phyloP scores from a whole-genome alignment of 2,797 vertebrate species.

The Dipus sagitta region DNA sequence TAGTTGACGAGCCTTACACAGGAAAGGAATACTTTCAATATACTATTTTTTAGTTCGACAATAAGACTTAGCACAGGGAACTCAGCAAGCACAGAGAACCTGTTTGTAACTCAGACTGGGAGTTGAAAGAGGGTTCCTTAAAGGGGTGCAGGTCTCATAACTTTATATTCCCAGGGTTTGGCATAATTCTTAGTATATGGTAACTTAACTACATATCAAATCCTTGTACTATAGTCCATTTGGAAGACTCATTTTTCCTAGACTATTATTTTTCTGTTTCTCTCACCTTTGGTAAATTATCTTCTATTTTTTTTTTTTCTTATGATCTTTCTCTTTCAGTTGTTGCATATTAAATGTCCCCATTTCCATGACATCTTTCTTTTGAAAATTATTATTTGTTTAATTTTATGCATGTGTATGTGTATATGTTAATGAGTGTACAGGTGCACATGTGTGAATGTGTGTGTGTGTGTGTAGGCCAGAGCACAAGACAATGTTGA shows the following conservation, averaged over 20 bases:
- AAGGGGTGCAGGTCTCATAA: background rate
- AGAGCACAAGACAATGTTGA: too few species aligned
- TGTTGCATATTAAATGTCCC: conserved; percentile 1
- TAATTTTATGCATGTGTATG: too few species aligned
- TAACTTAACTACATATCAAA: background rate
- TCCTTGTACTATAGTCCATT: conserved; percentile 2
- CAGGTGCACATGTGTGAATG: too few species aligned
- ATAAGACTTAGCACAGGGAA: background rate
- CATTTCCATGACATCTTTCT: background rate
- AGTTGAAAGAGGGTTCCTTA: background rate
- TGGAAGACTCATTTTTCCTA: conserved; percentile 24
- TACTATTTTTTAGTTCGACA: background rate
- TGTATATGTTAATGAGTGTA: too few species aligned
- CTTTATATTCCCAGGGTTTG: conserved; percentile 2
- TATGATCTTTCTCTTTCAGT: conserved; percentile 39
- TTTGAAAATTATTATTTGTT: too few species aligned
- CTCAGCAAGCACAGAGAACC: conserved; percentile 14
- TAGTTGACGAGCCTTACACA: conserved; percentile 10
- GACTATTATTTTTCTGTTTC: background rate
- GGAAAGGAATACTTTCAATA: conserved; percentile 49
- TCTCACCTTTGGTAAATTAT: background rate
- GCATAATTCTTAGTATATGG: conserved; percentile 17
- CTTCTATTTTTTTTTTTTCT: background rate
- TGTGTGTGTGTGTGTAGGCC: too few species aligned
- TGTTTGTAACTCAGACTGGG: background rate